A percentile compares a stretch with the other conserved stretches of the same genome.
phyloP scores from a whole-genome alignment of 1,140 invertebrate species.

The Cardiocondyla obscurior region DNA sequence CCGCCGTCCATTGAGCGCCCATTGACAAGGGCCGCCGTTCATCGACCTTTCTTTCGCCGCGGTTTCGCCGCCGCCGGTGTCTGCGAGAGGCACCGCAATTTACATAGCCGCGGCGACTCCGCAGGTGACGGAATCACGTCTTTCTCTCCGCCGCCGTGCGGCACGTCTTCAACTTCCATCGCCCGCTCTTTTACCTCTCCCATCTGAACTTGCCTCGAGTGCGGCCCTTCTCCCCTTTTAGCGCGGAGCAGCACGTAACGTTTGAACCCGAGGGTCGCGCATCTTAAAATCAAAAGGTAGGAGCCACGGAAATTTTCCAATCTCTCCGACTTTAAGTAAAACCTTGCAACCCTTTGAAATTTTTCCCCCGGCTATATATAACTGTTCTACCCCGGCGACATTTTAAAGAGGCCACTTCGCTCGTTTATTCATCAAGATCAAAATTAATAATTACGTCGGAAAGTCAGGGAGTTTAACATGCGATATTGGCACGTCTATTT shows the following conservation, averaged over 20 bases:
- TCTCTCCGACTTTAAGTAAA: background rate
- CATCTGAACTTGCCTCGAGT: background rate
- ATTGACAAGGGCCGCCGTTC: slow-evolving; percentile 63
- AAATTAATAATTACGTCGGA: background rate
- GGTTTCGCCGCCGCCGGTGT: background rate
- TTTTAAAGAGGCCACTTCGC: background rate
- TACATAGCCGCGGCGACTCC: slow-evolving; percentile 51
- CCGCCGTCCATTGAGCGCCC: slow-evolving; percentile 71
- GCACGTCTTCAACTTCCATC: background rate
- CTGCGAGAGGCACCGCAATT: slow-evolving; percentile 39
- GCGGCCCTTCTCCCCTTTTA: background rate
- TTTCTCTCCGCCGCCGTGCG: background rate
- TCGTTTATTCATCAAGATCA: background rate
- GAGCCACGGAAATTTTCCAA: background rate
- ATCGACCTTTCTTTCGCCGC: slow-evolving; percentile 50
- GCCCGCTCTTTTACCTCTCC: background rate
- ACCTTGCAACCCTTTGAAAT: background rate
- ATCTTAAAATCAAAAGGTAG: background rate
- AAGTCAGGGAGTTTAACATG: background rate
- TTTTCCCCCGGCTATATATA: background rate
- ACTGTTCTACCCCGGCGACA: background rate
- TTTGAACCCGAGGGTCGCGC: background rate
- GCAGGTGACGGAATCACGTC: slow-evolving; percentile 65
- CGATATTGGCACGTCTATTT: background rate
- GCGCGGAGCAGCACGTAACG: background rate